Evolutionary conservation across 1,140 invertebrate genomes (phyloP).

Genomic region (Kradibia gibbosae): DNA sequence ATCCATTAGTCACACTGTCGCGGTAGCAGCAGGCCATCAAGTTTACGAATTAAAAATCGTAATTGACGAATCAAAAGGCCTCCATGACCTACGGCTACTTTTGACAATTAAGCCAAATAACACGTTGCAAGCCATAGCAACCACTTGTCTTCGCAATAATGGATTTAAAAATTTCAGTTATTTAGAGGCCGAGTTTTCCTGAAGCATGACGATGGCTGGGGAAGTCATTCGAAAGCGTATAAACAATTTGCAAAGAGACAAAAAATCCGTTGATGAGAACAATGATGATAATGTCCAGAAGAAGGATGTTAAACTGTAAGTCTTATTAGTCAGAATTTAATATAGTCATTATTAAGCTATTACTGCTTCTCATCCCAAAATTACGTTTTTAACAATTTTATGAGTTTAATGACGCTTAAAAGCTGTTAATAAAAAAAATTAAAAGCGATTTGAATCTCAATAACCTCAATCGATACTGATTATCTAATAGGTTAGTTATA

Average conservation of each 20-base stretch:
- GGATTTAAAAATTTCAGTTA: conserved; percentile 24
- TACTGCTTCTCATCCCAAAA: too few species aligned
- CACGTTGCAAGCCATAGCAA: background rate
- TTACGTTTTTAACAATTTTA: too few species aligned
- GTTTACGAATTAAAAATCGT: too few species aligned
- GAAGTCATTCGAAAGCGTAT: conserved; percentile 52
- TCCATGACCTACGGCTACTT: too few species aligned
- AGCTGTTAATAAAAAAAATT: background rate
- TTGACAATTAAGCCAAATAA: too few species aligned
- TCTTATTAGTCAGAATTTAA: background rate
- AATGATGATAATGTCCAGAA: conserved; percentile 25
- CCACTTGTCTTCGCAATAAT: background rate
- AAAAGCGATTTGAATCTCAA: background rate
- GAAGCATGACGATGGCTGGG: conserved; percentile 56
- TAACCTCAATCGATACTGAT: background rate
- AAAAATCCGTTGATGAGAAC: conserved; percentile 50
- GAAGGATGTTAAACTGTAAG: conserved; percentile 48
- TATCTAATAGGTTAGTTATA: background rate
- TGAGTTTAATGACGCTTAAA: too few species aligned
- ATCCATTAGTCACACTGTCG: too few species aligned
- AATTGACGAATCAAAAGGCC: too few species aligned
- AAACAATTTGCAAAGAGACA: conserved; percentile 57
- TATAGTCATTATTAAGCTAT: too few species aligned
- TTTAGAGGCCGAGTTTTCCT: background rate
- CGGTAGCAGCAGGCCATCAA: too few species aligned